Conservation (phyloP, 1,140 invertebrate species). For the Drosophila pectinifera region DNA sequence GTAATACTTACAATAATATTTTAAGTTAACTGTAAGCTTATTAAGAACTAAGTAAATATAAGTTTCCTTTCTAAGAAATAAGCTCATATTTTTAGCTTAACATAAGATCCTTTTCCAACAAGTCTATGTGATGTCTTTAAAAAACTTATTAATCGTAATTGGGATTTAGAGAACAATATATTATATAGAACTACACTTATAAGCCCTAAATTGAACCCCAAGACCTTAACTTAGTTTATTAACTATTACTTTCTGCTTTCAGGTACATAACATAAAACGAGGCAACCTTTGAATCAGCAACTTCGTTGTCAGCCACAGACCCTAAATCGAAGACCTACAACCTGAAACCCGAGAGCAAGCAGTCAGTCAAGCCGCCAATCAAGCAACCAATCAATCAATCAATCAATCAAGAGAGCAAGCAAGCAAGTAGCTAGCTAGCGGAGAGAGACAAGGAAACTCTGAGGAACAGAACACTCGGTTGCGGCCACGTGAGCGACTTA, state of each 20-base stretch:
- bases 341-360: neutral
- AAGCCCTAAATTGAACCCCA: neutral
- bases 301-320: neutral
- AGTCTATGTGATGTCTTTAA: no score
- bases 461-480: slow-evolving; percentile 21
- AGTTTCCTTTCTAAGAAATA: neutral
- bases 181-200: neutral
- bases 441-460: slow-evolving; percentile 19
- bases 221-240: neutral
- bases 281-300: slow-evolving; percentile 25
- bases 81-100: no score
- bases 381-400: slow-evolving; percentile 20
- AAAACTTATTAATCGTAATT: neutral
- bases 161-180: neutral
- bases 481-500: slow-evolving; percentile 30
- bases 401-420: neutral
- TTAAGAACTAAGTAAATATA: neutral
- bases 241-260: neutral
- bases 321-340: no score
- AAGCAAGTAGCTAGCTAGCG: neutral
- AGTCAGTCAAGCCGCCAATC: slow-evolving; percentile 17
- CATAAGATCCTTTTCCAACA: neutral
- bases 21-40: no score
- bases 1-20: neutral
- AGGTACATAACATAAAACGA: slow-evolving; percentile 47